These are phyloP conservation scores for Gambelia wislizenii DNA, from an alignment of 2,797 vertebrate species.

Conservation along the genomic window DNA sequence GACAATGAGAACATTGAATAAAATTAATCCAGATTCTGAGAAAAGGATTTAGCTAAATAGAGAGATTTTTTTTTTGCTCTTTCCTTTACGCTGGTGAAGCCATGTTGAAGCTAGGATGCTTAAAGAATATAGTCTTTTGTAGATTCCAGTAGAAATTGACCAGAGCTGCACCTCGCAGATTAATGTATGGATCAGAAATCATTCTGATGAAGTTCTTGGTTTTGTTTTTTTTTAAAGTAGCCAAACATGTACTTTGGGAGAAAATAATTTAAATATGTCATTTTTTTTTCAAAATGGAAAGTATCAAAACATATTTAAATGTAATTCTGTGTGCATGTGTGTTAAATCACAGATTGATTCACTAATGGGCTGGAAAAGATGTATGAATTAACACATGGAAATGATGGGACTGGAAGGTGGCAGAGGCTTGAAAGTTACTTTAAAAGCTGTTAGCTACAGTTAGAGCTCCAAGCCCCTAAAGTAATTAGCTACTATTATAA, in stretches of 20 bases:
- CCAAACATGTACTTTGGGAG: not conserved
- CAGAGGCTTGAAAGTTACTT: not conserved
- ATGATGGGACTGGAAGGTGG: not conserved
- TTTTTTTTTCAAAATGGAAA: not conserved
- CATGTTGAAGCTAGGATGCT: not conserved
- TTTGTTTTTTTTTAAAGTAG: too few species aligned
- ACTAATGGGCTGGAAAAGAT: not conserved
- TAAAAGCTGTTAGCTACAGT: not conserved
- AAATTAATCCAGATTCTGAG: not conserved
- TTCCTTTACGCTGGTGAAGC: not conserved
- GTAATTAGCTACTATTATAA: not conserved
- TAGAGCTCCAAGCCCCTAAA: not conserved
- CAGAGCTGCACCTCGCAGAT: not conserved
- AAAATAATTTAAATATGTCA: not conserved
- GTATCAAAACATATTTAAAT: not conserved
- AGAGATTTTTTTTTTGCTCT: not conserved
- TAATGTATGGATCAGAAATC: not conserved
- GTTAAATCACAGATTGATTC: not conserved
- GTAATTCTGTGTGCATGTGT: too few species aligned
- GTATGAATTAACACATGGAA: not conserved
- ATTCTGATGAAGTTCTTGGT: not conserved
- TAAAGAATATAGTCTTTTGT: not conserved
- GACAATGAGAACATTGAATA: not conserved
- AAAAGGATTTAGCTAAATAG: constrained; percentile 4
- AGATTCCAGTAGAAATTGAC: not conserved